Conservation (phyloP, 2,797 vertebrate species). For the Spatula versicolor region DNA sequence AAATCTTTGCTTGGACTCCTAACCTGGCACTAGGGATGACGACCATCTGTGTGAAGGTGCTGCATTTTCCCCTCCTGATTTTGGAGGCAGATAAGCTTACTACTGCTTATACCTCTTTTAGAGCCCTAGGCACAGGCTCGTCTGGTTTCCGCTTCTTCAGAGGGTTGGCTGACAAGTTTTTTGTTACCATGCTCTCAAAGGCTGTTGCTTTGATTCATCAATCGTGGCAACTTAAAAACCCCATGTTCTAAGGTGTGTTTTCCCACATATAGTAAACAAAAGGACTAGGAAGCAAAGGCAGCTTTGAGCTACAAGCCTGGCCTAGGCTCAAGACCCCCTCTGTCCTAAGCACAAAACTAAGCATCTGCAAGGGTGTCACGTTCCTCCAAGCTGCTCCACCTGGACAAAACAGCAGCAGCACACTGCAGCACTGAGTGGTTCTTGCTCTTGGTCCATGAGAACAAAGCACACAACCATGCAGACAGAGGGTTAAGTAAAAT, state of each 20-base stretch:
- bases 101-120: neutral
- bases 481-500: neutral
- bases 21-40: neutral
- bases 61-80: neutral
- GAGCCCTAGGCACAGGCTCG: neutral
- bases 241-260: neutral
- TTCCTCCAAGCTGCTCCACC: neutral
- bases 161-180: neutral
- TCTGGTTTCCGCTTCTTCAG: neutral
- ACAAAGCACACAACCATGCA: accelerated
- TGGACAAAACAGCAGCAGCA: neutral
- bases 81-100: neutral
- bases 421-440: neutral
- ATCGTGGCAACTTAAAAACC: neutral
- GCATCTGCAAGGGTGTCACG: neutral
- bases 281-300: neutral
- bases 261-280: neutral
- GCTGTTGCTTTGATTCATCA: neutral
- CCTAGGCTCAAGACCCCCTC: neutral
- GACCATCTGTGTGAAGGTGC: neutral
- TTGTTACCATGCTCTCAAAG: neutral
- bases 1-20: neutral
- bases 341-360: neutral
- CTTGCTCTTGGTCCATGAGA: neutral
- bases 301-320: neutral